Conservation (phyloP, 2,888 invertebrate genomes). For the Aphodius granarius region DNA sequence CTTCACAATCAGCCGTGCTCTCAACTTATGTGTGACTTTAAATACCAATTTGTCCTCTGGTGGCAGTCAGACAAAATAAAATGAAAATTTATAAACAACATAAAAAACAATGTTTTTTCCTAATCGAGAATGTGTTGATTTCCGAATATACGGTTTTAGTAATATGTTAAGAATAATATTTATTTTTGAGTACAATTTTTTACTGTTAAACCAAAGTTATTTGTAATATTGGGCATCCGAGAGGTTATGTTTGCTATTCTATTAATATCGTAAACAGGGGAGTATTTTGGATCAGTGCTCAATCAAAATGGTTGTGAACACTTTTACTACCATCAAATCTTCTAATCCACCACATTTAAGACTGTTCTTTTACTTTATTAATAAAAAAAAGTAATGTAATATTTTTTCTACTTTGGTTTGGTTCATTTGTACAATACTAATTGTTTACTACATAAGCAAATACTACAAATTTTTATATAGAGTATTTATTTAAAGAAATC, state of each 20-base stretch:
- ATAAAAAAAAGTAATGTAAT: neutral
- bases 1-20: too few relatives aligned
- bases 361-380: conserved; percentile 4
- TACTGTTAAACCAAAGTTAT: neutral
- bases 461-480: neutral
- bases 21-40: too few relatives aligned
- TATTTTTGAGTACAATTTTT: neutral
- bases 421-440: neutral
- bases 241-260: conserved; percentile 9
- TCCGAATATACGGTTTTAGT: neutral
- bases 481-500: neutral
- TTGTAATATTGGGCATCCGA: neutral
- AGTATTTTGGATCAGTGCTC: conserved; percentile 39
- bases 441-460: neutral
- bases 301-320: conserved; percentile 49
- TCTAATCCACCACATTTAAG: conserved; percentile 12
- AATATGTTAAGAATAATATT: neutral
- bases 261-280: conserved; percentile 31
- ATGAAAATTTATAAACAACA: too few relatives aligned
- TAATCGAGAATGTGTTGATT: too few relatives aligned
- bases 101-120: too few relatives aligned
- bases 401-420: neutral
- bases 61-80: too few relatives aligned
- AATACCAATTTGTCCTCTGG: too few relatives aligned
- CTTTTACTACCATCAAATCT: conserved; percentile 26